A percentile compares a stretch with the other conserved stretches of the same genome.
These are phyloP conservation scores for Syrrhaptes paradoxus DNA, from an alignment of 2,113 vertebrate species.

Conservation along the genomic window DNA sequence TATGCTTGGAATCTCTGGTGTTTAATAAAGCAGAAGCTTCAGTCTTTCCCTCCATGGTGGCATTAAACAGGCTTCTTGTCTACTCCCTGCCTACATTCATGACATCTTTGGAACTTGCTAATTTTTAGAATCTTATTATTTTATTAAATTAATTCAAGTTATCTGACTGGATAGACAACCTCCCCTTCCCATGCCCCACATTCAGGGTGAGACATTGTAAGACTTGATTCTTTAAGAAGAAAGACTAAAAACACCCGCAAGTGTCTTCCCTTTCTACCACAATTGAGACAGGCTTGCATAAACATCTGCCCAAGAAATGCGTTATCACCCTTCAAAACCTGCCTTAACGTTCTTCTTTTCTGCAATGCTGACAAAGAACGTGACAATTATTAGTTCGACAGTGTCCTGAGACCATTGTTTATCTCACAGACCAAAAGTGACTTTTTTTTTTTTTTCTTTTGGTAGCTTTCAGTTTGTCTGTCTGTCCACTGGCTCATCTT, in stretches of 20 bases:
- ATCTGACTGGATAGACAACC: background rate
- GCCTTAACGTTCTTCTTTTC: background rate
- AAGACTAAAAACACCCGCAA: background rate
- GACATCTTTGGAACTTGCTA: background rate
- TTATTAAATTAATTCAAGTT: background rate
- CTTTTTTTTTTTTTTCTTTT: background rate
- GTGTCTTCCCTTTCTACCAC: background rate
- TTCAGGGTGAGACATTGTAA: background rate
- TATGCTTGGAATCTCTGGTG: background rate
- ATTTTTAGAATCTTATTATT: background rate
- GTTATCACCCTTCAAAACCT: background rate
- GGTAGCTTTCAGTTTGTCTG: background rate
- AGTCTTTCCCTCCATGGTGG: background rate
- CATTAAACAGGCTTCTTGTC: background rate
- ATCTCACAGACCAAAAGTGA: background rate
- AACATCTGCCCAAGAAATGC: background rate
- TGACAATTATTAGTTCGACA: background rate
- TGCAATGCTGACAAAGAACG: background rate
- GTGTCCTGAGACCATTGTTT: background rate
- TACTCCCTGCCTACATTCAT: background rate
- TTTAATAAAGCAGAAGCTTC: slow-evolving; percentile 22
- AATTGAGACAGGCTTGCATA: background rate
- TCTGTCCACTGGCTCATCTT: background rate
- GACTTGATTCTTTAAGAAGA: background rate
- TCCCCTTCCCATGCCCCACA: background rate